Percentiles rank a stretch among this genome's conserved stretches.
Conservation (phyloP, 2,797 vertebrate genomes). For the Vultur gryphus region DNA sequence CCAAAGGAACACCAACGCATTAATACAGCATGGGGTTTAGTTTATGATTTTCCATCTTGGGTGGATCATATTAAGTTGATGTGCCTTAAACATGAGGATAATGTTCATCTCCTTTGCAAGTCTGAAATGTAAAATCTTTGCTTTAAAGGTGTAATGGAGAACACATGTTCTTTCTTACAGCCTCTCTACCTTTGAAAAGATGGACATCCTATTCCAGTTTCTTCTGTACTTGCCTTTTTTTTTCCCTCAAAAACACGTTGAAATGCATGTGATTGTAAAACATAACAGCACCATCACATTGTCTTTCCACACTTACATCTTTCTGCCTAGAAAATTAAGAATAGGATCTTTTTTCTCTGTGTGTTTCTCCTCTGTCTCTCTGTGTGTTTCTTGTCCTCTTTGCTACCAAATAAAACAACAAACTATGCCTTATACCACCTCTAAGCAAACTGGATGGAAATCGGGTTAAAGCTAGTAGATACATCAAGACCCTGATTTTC, state of each 20-base stretch:
- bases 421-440: neutral
- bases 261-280: neutral
- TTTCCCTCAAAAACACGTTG: fast-evolving
- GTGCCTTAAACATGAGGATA: neutral
- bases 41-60: neutral
- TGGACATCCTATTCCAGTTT: neutral
- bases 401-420: neutral
- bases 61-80: neutral
- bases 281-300: neutral
- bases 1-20: neutral
- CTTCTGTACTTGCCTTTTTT: neutral
- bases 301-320: neutral
- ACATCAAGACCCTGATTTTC: neutral
- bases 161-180: neutral
- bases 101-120: neutral
- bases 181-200: neutral
- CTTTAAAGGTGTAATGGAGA: neutral
- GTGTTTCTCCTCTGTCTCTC: neutral
- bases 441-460: neutral
- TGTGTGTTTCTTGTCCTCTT: neutral
- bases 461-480: neutral
- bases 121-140: neutral
- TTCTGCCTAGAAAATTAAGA: neutral
- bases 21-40: neutral
- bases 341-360: neutral